A percentile compares a stretch with the other conserved stretches of the same genome.
These are phyloP conservation scores for Boleophthalmus pectinirostris DNA, from an alignment of 2,113 vertebrate genomes.

Conservation along the genomic window DNA sequence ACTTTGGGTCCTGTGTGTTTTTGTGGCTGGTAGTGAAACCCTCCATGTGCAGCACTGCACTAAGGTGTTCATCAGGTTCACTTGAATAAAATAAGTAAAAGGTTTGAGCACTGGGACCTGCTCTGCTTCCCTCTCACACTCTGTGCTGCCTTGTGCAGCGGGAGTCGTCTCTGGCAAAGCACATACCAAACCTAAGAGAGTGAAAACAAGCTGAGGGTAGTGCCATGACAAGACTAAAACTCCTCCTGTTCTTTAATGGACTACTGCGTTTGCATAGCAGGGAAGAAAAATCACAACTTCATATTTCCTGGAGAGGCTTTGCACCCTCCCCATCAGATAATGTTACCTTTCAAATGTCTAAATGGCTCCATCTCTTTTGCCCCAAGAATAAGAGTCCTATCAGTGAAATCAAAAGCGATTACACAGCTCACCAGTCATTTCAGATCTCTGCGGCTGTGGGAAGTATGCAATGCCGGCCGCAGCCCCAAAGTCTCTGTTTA, in stretches of 20 bases:
- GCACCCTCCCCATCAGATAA: slow-evolving; percentile 60
- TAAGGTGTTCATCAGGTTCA: slow-evolving; percentile 32
- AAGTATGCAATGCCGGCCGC: slow-evolving; percentile 88
- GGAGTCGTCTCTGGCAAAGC: slow-evolving; percentile 45
- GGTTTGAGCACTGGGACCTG: slow-evolving; percentile 40
- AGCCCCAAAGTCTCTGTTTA: slow-evolving; percentile 97
- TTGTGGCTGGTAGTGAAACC: slow-evolving; percentile 21
- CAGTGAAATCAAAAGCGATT: slow-evolving; percentile 88
- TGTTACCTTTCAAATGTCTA: slow-evolving; percentile 80
- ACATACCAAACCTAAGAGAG: slow-evolving; percentile 63
- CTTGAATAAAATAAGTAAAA: slow-evolving; percentile 55
- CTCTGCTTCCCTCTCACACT: slow-evolving; percentile 26
- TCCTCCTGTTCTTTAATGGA: slow-evolving; percentile 87
- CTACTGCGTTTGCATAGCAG: slow-evolving; percentile 79
- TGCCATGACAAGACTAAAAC: slow-evolving; percentile 80
- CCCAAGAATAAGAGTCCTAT: slow-evolving; percentile 85
- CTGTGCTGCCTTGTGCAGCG: slow-evolving; percentile 40
- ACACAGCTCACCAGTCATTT: slow-evolving; percentile 88
- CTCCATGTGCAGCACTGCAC: background rate
- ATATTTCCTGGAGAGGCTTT: slow-evolving; percentile 78
- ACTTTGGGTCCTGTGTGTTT: slow-evolving; percentile 37
- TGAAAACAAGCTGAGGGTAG: slow-evolving; percentile 81
- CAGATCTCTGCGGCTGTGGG: slow-evolving; percentile 91
- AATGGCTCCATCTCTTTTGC: slow-evolving; percentile 77
- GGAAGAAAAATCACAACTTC: slow-evolving; percentile 85